These are phyloP conservation scores for Corapipo altera DNA, from an alignment of 2,113 vertebrate species.

Conservation along the genomic window DNA sequence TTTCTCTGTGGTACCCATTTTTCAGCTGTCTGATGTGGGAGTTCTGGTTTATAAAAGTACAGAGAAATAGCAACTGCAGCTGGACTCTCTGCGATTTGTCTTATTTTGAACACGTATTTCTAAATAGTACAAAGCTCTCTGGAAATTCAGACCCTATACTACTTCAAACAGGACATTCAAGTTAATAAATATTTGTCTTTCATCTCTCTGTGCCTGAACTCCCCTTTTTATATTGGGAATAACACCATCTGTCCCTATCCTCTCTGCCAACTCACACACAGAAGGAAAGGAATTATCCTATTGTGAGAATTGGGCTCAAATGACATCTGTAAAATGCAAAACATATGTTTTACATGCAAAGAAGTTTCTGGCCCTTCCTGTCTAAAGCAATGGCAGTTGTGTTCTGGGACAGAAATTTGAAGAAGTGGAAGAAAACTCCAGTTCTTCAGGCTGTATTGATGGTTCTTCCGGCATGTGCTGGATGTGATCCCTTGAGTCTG, in stretches of 20 bases:
- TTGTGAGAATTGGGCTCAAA: not conserved
- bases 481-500: not conserved
- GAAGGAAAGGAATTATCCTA: not conserved
- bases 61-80: not conserved
- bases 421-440: not conserved
- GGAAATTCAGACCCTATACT: not conserved
- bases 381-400: not conserved
- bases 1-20: not conserved
- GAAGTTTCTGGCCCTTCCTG: not conserved
- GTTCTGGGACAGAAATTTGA: not conserved
- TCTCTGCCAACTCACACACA: not conserved
- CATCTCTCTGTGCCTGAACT: not conserved
- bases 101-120: not conserved
- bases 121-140: not conserved
- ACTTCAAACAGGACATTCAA: constrained; percentile 13
- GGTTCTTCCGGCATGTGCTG: not conserved
- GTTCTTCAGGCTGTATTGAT: not conserved
- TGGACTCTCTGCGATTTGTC: not conserved
- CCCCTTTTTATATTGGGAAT: not conserved
- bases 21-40: not conserved
- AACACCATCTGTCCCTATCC: not conserved
- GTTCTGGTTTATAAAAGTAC: not conserved
- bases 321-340: not conserved
- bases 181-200: constrained; percentile 27
- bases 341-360: not conserved